Percentiles rank a stretch among this genome's conserved stretches.
These are phyloP conservation scores for Mastigias papua DNA, from an alignment of 30 jellyfish, hydroid and myxozoan species.

Conservation along the genomic window DNA sequence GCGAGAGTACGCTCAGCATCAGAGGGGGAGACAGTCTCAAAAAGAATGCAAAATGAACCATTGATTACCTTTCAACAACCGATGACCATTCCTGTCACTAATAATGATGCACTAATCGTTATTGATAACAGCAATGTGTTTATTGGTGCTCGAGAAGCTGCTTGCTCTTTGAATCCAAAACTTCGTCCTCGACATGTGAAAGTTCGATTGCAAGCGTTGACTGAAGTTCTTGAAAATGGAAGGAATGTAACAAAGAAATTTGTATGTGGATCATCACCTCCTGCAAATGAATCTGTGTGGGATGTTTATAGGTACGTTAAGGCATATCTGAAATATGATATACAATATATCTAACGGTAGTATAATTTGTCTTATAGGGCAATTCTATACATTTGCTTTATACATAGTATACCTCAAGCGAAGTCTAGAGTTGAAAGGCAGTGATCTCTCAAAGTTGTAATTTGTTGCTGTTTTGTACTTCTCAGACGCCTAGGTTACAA, in stretches of 20 bases:
- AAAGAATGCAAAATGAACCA: neutral
- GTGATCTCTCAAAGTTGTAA: too few species aligned
- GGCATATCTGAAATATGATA: neutral
- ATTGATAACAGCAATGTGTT: slow-evolving; percentile 92
- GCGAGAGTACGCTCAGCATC: slow-evolving; percentile 46
- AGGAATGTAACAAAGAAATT: slow-evolving; percentile 76
- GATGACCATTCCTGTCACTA: neutral
- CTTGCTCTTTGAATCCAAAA: slow-evolving; percentile 75
- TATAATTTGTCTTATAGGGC: too few species aligned
- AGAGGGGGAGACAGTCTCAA: slow-evolving; percentile 32
- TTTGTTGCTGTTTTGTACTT: neutral
- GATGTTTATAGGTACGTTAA: slow-evolving; percentile 89
- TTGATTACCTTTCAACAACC: slow-evolving; percentile 6
- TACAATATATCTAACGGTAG: too few species aligned
- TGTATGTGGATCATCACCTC: slow-evolving; percentile 94
- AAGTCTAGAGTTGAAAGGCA: too few species aligned
- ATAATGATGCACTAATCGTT: slow-evolving; percentile 65
- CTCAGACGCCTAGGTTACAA: slow-evolving; percentile 92
- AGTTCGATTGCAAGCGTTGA: slow-evolving; percentile 77
- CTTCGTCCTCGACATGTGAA: slow-evolving; percentile 87
- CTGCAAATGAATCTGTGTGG: slow-evolving; percentile 89
- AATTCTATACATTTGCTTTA: too few species aligned
- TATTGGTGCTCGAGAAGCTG: slow-evolving; percentile 96
- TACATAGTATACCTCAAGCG: too few species aligned
- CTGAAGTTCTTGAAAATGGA: slow-evolving; percentile 76